A percentile compares a stretch with the other conserved stretches of the same genome.
Conservation (phyloP, 2,888 invertebrate species). For the Dermolepida albohirtum region DNA sequence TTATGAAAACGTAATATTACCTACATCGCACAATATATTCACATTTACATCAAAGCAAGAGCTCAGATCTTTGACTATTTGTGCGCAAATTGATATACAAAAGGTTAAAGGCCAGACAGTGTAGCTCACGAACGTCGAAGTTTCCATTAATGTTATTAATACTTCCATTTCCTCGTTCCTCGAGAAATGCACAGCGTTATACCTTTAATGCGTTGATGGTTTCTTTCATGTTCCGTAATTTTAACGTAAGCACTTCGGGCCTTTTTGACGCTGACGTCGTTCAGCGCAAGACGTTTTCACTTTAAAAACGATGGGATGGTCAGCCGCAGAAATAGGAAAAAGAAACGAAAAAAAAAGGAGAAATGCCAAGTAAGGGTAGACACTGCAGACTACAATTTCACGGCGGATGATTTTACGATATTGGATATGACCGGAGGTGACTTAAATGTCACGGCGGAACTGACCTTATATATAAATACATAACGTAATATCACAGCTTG, state of each 20-base stretch:
- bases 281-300: background rate
- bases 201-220: too few species aligned
- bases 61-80: too few species aligned
- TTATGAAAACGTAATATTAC: too few species aligned
- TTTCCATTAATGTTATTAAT: constrained; percentile 3
- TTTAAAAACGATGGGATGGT: constrained; percentile 17
- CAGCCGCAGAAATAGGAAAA: constrained; percentile 15
- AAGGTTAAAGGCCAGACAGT: background rate
- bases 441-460: constrained; percentile 33
- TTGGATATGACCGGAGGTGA: constrained; percentile 36
- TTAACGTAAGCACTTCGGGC: background rate
- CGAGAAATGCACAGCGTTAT: too few species aligned
- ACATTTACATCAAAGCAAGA: too few species aligned
- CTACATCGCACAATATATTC: too few species aligned
- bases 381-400: constrained; percentile 37
- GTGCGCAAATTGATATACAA: background rate
- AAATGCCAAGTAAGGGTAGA: background rate
- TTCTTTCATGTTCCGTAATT: too few species aligned
- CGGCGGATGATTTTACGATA: constrained; percentile 38
- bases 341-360: background rate
- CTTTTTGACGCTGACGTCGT: constrained; percentile 15
- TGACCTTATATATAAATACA: constrained; percentile 37
- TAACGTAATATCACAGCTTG: constrained; percentile 17
- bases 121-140: background rate
- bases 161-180: background rate